Percentiles rank a stretch among this genome's conserved stretches.
Conservation (phyloP, 2,113 vertebrate genomes). For the Trogon surrucura region DNA sequence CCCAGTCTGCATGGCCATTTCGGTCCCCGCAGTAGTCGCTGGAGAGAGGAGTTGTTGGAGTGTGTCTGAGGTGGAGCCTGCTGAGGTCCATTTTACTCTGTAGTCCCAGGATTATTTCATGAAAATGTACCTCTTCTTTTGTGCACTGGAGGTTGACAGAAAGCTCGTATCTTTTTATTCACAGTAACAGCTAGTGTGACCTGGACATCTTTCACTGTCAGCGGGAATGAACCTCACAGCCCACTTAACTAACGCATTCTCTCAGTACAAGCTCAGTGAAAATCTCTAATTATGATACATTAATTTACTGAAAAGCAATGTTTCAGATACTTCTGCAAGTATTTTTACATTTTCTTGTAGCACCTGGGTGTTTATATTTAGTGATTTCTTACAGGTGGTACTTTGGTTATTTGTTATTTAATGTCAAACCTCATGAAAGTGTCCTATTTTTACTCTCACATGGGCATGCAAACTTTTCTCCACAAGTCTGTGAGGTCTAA, state of each 20-base stretch:
- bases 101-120: not conserved
- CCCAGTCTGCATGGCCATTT: fast-evolving
- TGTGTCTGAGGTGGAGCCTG: not conserved
- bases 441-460: not conserved
- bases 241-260: not conserved
- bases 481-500: not conserved
- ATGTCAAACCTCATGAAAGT: not conserved
- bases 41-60: not conserved
- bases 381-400: not conserved
- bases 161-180: not conserved
- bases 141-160: not conserved
- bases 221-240: not conserved
- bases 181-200: not conserved
- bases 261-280: not conserved
- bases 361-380: not conserved
- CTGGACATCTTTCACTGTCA: not conserved
- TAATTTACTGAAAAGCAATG: not conserved
- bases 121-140: not conserved
- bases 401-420: not conserved
- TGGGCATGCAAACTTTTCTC: not conserved
- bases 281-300: not conserved
- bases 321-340: not conserved
- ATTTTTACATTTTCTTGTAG: not conserved
- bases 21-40: fast-evolving
- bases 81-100: not conserved